Base-by-base conservation (phyloP, 2,888 invertebrate genomes). In the Clitarchus hookeri region DNA sequence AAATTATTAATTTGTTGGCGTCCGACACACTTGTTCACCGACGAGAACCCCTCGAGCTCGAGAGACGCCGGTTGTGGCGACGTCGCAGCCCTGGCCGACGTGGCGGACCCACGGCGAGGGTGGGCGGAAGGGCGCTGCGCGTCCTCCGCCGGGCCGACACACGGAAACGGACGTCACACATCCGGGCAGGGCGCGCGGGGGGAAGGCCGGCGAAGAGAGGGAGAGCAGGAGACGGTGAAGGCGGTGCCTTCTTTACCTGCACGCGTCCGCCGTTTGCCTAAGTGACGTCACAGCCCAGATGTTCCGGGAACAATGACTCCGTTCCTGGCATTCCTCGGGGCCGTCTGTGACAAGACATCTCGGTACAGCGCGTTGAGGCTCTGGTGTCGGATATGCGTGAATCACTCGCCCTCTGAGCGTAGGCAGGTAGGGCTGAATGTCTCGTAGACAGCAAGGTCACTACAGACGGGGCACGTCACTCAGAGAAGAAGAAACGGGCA, bases 271-370 rank as follows among this genome's bases (percentile, higher is more conserved):
- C 8, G 65, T 65, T 16, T 65, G 65, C 65, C 23, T 19, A 65
- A 8, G 19, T 19, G n/a, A 19, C 23, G 19, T n/a, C 19, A 19
- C 23, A 9, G 23, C 65, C n/a, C 65, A 65, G 65, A 6, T 65
- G 65, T 65, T 65, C 65, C 65, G 65, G 65, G 65, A 65, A 65
- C 65, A 65, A 65, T 65, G 65, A 65, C 65, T 65, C 65, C 65
- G 16, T 65, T 65, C 65, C 65, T 65, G 65, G 65, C 65, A 65
- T 65, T 65, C 65, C 65, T 65, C 65, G 65, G 65, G 23, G 65
- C 65, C 8, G 65, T 19, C 65, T 19, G 8, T 23, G 19, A 65
- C 19, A 23, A n/a, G 65, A 65, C 16, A 65, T 23, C 11, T 19
- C 16, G 65, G 23, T 65, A 65, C 65, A 65, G 65, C 65, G n/a